Evolutionary conservation across 2,797 vertebrate genomes (phyloP).

Genomic region (Peromyscus aztecus): DNA sequence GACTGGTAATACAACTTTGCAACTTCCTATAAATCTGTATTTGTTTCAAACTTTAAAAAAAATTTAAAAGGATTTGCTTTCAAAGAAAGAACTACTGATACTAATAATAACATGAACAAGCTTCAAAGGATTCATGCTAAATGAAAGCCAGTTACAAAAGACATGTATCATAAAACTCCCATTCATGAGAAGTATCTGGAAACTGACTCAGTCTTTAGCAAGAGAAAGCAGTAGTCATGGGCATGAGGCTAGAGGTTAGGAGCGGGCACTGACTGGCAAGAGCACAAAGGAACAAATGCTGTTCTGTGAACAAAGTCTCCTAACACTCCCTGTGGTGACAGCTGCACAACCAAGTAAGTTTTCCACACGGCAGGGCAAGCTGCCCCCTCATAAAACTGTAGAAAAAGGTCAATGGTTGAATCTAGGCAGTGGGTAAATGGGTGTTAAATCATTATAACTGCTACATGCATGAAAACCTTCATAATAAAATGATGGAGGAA

Average conservation of each 20-base stretch:
- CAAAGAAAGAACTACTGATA: slow-evolving; percentile 10
- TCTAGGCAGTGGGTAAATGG: background rate
- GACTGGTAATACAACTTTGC: background rate
- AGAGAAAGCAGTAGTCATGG: background rate
- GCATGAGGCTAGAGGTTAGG: background rate
- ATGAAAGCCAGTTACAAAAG: slow-evolving; percentile 26
- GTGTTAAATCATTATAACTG: slow-evolving; percentile 9
- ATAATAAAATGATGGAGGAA: slow-evolving; percentile 14
- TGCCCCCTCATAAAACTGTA: background rate
- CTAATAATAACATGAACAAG: slow-evolving; percentile 22
- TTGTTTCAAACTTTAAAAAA: slow-evolving; percentile 44
- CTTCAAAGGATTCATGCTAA: slow-evolving; percentile 49
- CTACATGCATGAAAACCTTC: background rate
- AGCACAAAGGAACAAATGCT: slow-evolving; percentile 19
- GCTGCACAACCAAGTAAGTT: slow-evolving; percentile 2
- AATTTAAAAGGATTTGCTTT: slow-evolving; percentile 1
- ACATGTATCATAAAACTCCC: background rate
- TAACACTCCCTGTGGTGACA: background rate
- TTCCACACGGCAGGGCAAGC: background rate
- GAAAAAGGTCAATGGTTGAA: background rate
- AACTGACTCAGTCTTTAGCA: background rate
- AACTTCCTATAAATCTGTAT: slow-evolving; percentile 37
- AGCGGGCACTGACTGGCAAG: background rate
- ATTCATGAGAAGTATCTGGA: slow-evolving; percentile 51
- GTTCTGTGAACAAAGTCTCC: background rate